Evolutionary conservation across 2,888 invertebrate species (phyloP).

Genomic region (Hypolimnas misippus): DNA sequence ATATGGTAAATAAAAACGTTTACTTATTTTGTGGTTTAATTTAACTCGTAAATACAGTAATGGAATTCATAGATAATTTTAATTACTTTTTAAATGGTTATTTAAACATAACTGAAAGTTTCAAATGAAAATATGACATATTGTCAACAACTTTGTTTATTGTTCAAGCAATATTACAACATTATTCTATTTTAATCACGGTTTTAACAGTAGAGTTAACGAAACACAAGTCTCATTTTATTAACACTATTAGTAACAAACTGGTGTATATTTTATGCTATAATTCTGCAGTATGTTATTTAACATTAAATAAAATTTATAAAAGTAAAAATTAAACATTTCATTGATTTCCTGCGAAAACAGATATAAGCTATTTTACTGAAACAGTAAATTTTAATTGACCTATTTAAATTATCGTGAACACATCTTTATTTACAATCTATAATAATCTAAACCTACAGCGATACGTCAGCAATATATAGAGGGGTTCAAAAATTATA

Average conservation of each 20-base stretch:
- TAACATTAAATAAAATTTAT: neutral
- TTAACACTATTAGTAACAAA: neutral
- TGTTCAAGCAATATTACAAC: neutral
- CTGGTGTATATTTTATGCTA: neutral
- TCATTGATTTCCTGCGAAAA: neutral
- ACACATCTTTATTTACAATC: constrained; percentile 14
- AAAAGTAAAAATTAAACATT: neutral
- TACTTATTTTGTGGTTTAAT: no score
- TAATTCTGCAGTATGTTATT: neutral
- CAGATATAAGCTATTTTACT: neutral
- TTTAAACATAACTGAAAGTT: no score
- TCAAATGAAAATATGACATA: no score
- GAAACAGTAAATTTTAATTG: neutral
- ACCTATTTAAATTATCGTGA: neutral
- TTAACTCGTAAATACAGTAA: no score
- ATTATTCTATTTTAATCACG: neutral
- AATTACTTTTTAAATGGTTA: no score
- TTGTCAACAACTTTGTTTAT: neutral
- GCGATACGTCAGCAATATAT: neutral
- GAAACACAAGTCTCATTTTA: neutral
- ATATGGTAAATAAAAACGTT: no score
- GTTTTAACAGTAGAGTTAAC: neutral
- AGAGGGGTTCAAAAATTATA: neutral
- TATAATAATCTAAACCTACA: neutral
- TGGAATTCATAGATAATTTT: no score